Base-by-base conservation (phyloP, 1,140 invertebrate species). In the Helicoverpa armigera region DNA sequence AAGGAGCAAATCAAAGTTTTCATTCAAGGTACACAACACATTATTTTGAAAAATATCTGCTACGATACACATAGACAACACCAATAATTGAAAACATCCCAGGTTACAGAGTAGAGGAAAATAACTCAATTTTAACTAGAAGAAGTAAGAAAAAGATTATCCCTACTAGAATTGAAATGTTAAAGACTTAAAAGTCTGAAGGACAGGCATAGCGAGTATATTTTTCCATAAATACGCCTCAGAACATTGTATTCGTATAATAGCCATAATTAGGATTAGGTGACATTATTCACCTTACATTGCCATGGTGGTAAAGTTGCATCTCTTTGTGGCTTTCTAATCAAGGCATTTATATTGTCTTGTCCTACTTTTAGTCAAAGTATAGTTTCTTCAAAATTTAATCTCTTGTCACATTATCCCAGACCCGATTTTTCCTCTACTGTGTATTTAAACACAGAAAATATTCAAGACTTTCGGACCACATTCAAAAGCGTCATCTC, bases 91-190 rank as follows among this genome's bases (percentile, higher is more conserved):
- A 51, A 72, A 3, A 69, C 69, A 72, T 72, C 69, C 69, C 69
- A 72, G 69, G 13, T 31, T 53, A 53, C 69, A 72, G 14, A 72
- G 69, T 72, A 72, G 69, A 72, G 69, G 69, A 72, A 72, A 67
- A 72, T 2, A 69, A 50, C 29, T 65, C 14, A 16, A 61, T 31
- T 29, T 29, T 13, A 61, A 61, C 4, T 13, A 61, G 23, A 61
- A 31, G 23, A 31, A 31, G 18, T 58, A 16, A 58, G 5, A 60
- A 31, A 61, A 61, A 61, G 12, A 14, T 29, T 29, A 31, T 31
- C 0, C 35, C 35, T 43, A 43, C 4, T 29, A 61, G 11, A 0
- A 29, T 11, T 12, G 14, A 12, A 18, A 23, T 60, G 10, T 60
- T 23, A 23, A 1, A 23, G 4, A 0, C 3, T 60, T 23, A 58